Conservation (phyloP, 2,113 vertebrate genomes). For the Atrichornis clamosus region DNA sequence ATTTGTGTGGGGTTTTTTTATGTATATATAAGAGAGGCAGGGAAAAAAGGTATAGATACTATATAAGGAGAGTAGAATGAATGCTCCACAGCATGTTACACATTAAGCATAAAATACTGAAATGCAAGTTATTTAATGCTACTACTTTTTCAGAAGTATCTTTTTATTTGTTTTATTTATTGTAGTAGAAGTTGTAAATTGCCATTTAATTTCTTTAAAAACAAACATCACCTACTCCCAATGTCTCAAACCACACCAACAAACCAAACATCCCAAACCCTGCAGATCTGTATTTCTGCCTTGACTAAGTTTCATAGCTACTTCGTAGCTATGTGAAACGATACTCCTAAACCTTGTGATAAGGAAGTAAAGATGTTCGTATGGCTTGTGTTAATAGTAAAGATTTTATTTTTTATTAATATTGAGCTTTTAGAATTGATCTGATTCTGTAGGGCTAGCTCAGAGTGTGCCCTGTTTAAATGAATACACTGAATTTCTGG, state of each 20-base stretch:
- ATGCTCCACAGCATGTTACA: background rate
- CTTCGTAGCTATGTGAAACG: background rate
- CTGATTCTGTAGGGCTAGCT: background rate
- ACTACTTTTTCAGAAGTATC: background rate
- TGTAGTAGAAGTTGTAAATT: background rate
- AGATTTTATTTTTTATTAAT: background rate
- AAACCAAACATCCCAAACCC: background rate
- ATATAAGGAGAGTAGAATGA: background rate
- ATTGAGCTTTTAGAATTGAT: background rate
- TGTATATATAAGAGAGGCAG: background rate
- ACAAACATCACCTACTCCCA: background rate
- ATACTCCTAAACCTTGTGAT: background rate
- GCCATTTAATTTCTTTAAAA: background rate
- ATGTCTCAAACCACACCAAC: background rate
- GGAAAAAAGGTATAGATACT: background rate
- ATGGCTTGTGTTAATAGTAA: background rate
- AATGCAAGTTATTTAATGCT: background rate
- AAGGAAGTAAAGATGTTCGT: background rate
- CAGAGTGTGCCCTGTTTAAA: background rate
- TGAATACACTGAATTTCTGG: background rate
- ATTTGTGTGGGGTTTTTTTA: background rate
- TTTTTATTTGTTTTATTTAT: background rate
- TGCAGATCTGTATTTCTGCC: background rate
- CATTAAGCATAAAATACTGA: background rate
- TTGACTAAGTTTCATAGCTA: background rate